Conservation (phyloP, 2,113 vertebrate genomes). For the Chaetura pelagica region DNA sequence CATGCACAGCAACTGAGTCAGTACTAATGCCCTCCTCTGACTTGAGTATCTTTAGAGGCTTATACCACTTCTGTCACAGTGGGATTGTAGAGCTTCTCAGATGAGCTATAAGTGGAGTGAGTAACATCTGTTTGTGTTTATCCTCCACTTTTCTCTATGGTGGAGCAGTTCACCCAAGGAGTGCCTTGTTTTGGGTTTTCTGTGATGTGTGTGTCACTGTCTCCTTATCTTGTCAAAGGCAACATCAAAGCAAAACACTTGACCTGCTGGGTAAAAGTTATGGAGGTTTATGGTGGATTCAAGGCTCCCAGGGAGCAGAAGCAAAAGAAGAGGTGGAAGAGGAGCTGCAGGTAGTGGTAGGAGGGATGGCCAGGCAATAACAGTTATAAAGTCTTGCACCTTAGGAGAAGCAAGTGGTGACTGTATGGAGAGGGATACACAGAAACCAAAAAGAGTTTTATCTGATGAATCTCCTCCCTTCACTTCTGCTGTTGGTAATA, state of each 20-base stretch:
- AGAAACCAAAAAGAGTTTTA: background rate
- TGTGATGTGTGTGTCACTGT: background rate
- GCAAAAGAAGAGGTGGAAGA: background rate
- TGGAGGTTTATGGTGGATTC: background rate
- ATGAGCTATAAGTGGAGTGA: rapidly evolving
- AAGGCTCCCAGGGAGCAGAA: background rate
- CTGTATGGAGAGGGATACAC: background rate
- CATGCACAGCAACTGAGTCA: rapidly evolving
- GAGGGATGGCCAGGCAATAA: background rate
- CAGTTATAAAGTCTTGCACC: background rate
- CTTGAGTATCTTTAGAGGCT: rapidly evolving
- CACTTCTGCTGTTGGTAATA: background rate
- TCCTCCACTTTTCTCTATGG: background rate
- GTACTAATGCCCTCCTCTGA: background rate
- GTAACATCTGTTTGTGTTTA: background rate
- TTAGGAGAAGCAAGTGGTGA: background rate
- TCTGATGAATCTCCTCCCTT: background rate
- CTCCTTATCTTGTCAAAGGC: background rate
- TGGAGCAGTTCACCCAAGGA: background rate
- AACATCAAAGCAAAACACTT: background rate
- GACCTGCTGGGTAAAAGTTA: background rate
- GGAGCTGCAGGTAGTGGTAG: background rate
- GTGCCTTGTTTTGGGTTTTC: background rate
- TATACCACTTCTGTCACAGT: rapidly evolving
- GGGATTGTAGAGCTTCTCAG: background rate